Conservation (phyloP, 2,797 vertebrate genomes). For the Thripadectes ignobilis region DNA sequence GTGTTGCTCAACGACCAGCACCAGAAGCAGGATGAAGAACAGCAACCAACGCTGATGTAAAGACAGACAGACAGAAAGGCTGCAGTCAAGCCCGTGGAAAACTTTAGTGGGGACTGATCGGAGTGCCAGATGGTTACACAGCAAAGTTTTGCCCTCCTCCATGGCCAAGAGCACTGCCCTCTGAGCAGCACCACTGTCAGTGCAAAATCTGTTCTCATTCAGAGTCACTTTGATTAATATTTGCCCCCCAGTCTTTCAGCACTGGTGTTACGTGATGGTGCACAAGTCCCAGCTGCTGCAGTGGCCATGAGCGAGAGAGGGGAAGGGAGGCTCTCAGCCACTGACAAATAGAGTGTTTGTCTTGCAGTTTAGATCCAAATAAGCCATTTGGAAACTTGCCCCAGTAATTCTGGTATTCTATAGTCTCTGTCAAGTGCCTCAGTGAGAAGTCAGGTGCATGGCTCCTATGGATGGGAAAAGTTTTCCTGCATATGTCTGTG, state of each 20-base stretch:
- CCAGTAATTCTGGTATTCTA: background rate
- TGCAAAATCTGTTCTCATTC: background rate
- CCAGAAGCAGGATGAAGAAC: background rate
- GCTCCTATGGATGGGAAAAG: background rate
- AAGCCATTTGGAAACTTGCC: background rate
- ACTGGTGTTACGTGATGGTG: rapidly evolving
- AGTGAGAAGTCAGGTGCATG: background rate
- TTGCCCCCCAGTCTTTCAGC: background rate
- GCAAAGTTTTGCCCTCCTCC: background rate
- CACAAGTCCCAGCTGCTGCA: background rate
- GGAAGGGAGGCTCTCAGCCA: background rate
- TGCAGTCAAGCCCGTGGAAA: background rate
- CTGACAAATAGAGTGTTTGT: background rate
- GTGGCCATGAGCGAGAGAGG: rapidly evolving
- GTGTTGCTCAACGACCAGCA: background rate
- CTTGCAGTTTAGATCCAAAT: background rate
- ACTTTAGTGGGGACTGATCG: rapidly evolving
- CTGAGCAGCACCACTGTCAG: background rate
- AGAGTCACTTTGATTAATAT: background rate
- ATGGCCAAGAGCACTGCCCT: background rate
- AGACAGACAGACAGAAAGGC: background rate
- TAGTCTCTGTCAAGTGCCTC: background rate
- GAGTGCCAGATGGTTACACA: background rate
- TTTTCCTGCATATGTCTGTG: background rate
- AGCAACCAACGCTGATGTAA: background rate